Conservation (phyloP, 2,888 invertebrate genomes). For the Sericinus montela region DNA sequence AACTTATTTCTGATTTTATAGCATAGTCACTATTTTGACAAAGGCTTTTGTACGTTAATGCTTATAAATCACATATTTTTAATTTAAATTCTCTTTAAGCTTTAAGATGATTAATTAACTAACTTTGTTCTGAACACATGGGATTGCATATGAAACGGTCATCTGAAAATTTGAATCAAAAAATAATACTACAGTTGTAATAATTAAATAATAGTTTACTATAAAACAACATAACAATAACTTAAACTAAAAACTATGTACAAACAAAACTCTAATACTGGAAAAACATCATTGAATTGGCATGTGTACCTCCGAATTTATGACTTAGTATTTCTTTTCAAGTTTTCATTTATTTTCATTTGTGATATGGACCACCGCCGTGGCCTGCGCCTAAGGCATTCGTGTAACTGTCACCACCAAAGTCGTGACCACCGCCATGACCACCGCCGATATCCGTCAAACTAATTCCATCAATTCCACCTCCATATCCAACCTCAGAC, state of each 20-base stretch:
- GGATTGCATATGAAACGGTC: no score
- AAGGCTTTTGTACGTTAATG: no score
- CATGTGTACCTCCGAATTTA: conserved; percentile 30
- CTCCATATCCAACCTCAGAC: conserved; percentile 23
- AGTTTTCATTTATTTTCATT: conserved; percentile 40
- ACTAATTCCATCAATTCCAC: conserved; percentile 26
- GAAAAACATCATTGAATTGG: conserved; percentile 31
- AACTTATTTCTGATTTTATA: no score
- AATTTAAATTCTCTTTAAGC: no score
- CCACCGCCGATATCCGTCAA: conserved; percentile 17
- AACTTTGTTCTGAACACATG: no score
- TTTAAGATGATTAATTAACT: no score
- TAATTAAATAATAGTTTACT: conserved; percentile 43
- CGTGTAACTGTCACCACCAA: conserved; percentile 63
- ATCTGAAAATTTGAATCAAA: no score
- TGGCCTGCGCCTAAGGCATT: conserved; percentile 65
- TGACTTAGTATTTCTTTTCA: conserved; percentile 59
- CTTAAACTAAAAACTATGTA: conserved; percentile 56
- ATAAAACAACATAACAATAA: conserved; percentile 56
- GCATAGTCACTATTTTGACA: no score
- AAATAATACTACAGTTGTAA: conserved; percentile 19
- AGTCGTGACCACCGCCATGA: conserved; percentile 32
- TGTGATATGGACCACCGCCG: conserved; percentile 69
- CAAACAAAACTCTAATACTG: conserved; percentile 39
- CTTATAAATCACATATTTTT: no score